Evolutionary conservation across 2,113 vertebrate genomes (phyloP).

Genomic region (Rattus norvegicus): GRCr8 NC_086033.1:32268001-32268500

Average conservation of each 20-base stretch:
- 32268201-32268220: neutral
- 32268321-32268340: neutral
- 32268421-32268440: constrained; percentile 33
- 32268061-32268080: neutral
- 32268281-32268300: neutral
- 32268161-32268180: neutral
- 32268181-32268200: constrained; percentile 34
- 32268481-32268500: constrained; percentile 18
- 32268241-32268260: neutral
- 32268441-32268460: neutral
- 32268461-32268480: constrained; percentile 31
- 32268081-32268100: neutral
- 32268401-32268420: constrained; percentile 1
- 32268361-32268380: constrained; percentile 16
- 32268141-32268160: neutral
- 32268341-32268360: neutral
- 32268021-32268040: neutral
- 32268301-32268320: no score
- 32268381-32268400: constrained; percentile 50
- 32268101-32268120: neutral
- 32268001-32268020: neutral
- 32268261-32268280: no score
- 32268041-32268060: neutral
- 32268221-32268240: neutral
- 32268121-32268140: neutral